A percentile compares a stretch with the other conserved stretches of the same genome.
Conservation (phyloP, 2,797 vertebrate species). For the Fundulus diaphanus region DNA sequence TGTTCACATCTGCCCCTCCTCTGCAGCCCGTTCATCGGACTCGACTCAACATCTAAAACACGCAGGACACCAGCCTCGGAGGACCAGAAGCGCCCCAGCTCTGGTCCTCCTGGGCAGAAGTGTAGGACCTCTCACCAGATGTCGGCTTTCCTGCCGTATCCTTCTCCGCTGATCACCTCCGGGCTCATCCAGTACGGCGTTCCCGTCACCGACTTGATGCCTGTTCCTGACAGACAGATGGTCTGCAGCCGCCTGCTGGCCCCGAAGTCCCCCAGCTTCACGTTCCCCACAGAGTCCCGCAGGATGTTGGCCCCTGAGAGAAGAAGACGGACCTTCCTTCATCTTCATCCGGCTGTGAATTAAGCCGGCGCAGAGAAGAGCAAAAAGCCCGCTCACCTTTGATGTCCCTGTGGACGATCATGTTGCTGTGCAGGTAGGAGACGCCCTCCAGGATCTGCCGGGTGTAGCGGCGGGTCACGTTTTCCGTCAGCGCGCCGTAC, state of each 20-base stretch:
- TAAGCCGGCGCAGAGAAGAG: not conserved
- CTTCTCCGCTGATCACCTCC: slow-evolving; percentile 98
- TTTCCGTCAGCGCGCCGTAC: slow-evolving; percentile 96
- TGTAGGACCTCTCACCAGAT: slow-evolving; percentile 88
- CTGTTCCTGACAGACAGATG: slow-evolving; percentile 96
- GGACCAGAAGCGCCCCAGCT: too few relatives aligned
- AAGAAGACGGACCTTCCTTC: not conserved
- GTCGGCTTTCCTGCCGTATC: slow-evolving; percentile 97
- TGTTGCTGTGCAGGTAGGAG: slow-evolving; percentile 98
- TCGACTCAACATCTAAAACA: too few relatives aligned
- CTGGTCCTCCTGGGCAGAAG: too few relatives aligned
- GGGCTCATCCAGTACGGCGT: slow-evolving; percentile 99
- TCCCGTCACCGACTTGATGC: slow-evolving; percentile 97
- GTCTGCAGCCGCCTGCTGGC: slow-evolving; percentile 97
- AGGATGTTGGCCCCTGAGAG: slow-evolving; percentile 94
- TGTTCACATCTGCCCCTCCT: too few relatives aligned
- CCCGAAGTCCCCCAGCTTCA: slow-evolving; percentile 97
- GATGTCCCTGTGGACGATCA: slow-evolving; percentile 99
- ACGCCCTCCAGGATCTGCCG: slow-evolving; percentile 98
- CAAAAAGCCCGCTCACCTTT: slow-evolving; percentile 85
- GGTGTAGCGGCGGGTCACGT: slow-evolving; percentile 96
- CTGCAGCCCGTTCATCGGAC: too few relatives aligned
- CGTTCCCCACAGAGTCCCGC: slow-evolving; percentile 94
- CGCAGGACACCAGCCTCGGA: too few relatives aligned
- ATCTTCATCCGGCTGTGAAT: not conserved